Base-by-base conservation (phyloP, 2,113 vertebrate species). In the Picathartes gymnocephalus region DNA sequence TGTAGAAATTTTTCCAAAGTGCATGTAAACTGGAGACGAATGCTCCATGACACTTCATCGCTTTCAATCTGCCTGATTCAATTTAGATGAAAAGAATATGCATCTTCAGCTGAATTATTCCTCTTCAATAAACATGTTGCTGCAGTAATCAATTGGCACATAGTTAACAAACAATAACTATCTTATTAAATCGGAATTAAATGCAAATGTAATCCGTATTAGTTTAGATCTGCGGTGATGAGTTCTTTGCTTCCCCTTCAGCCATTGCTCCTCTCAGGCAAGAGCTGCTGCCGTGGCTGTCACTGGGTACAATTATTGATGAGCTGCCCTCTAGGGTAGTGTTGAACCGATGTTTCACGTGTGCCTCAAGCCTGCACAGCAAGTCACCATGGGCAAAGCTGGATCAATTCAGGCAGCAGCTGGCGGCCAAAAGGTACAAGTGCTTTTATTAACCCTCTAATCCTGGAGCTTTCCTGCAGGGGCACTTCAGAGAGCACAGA, bases 111-210 rank as follows among this genome's bases (percentile, higher is more conserved):
- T 89, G 95, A 76, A 88, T 88, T 93, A 88, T 51, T 92, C 92
- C 87, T 97, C 95, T 95, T 80, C 87, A 82, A 80, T 76, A 91
- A 96, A 62, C 78, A 71, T 48, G 96, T 93, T 95, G 90, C 95
- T 95, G 56, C 76, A 48, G 80, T 88, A 85, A 96, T 96, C 96
- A 96, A 71, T 69, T 88, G 95, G 72, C 64, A 35, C 3, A 0
- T 93, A 90, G 86, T 93, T 95, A 96, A 77, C 86, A 96, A 91
- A 83, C 16, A 81, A 94, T 94, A 92, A 85, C 91, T 69, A 78
- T 81, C 90, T 72, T 95, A 80, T 92, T 95, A 89, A 86, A 86
- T 88, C 12, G 53, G 86, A 90, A 95, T 74, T 47, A 92, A 88
- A 95, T 92, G 92, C 87, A 95, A 77, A 76, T 85, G 30, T 56